Percentiles rank a stretch among this genome's conserved stretches.
These are phyloP conservation scores for Lycodopsis pacificus DNA, from an alignment of 2,797 vertebrate species.

Conservation along the genomic window DNA sequence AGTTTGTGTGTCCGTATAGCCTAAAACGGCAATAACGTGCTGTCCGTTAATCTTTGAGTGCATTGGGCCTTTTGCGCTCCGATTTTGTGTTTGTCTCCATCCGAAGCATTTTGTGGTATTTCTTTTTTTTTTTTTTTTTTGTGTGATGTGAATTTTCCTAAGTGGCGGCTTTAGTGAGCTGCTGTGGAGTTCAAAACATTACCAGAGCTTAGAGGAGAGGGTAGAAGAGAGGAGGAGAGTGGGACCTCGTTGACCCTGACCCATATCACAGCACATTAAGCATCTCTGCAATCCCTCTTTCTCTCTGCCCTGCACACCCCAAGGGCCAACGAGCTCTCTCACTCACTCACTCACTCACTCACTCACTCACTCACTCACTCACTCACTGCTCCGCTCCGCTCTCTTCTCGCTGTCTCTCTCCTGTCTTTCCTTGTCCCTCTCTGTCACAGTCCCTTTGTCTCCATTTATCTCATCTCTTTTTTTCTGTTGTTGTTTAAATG, in stretches of 20 bases:
- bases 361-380: constrained; percentile 25
- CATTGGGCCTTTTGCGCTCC: constrained; percentile 9
- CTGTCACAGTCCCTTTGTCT: constrained; percentile 53
- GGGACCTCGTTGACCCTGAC: constrained; percentile 60
- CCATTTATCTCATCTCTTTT: constrained; percentile 68
- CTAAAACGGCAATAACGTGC: constrained; percentile 32
- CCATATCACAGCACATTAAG: constrained; percentile 68
- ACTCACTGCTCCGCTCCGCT: neutral
- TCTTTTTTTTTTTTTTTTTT: constrained; percentile 50
- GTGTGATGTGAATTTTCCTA: constrained; percentile 60
- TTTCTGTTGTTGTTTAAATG: constrained; percentile 61
- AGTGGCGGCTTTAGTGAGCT: constrained; percentile 58
- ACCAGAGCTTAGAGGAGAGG: constrained; percentile 34
- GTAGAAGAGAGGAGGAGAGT: constrained; percentile 31
- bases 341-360: constrained; percentile 14
- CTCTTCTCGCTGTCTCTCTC: constrained; percentile 20
- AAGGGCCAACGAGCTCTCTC: constrained; percentile 37
- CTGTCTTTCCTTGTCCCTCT: constrained; percentile 25
- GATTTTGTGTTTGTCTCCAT: constrained; percentile 49
- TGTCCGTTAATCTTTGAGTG: constrained; percentile 59
- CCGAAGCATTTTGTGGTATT: constrained; percentile 23
- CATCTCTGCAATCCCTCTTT: constrained; percentile 48
- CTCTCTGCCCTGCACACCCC: constrained; percentile 35
- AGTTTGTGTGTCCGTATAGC: constrained; percentile 5
- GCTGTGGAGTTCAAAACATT: constrained; percentile 61